Evolutionary conservation across 2,888 invertebrate genomes (phyloP).

Genomic region (Euclidia mi): DNA sequence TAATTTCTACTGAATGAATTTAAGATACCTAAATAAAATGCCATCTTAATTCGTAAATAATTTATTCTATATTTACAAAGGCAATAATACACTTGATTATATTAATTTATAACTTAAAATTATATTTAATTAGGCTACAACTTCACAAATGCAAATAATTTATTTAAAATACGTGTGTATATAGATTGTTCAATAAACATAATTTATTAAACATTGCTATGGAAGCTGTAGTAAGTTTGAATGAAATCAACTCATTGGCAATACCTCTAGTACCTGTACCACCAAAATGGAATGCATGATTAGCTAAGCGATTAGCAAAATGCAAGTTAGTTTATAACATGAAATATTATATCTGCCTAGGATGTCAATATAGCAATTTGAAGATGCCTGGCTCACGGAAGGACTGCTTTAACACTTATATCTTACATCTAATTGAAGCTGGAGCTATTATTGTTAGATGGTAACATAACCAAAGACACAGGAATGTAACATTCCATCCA

Average conservation of each 20-base stretch:
- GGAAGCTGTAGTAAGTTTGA: slow-evolving; percentile 16
- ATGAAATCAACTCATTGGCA: slow-evolving; percentile 1
- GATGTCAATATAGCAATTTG: background rate
- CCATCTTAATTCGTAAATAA: slow-evolving; percentile 26
- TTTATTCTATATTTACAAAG: slow-evolving; percentile 54
- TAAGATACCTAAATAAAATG: background rate
- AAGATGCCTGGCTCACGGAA: background rate
- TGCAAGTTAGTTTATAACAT: slow-evolving; percentile 17
- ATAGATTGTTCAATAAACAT: slow-evolving; percentile 10
- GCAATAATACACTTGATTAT: slow-evolving; percentile 47
- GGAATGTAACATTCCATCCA: slow-evolving; percentile 44
- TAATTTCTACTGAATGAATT: too few relatives aligned
- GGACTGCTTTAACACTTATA: slow-evolving; percentile 47
- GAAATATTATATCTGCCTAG: too few relatives aligned
- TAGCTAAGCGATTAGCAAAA: slow-evolving; percentile 40
- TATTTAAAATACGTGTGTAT: slow-evolving; percentile 18
- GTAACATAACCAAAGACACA: slow-evolving; percentile 21
- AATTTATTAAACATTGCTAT: background rate
- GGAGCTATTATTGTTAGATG: slow-evolving; percentile 32
- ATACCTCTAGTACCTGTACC: slow-evolving; percentile 6
- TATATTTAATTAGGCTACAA: slow-evolving; percentile 23
- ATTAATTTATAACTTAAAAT: slow-evolving; percentile 38
- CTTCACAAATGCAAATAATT: slow-evolving; percentile 41
- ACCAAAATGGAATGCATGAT: slow-evolving; percentile 61
- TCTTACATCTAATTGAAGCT: slow-evolving; percentile 51